A percentile compares a stretch with the other conserved stretches of the same genome.
These are phyloP conservation scores for Tethya wilhelma DNA, from an alignment of 37 sponge, comb jelly and placozoan species.

Conservation along the genomic window DNA sequence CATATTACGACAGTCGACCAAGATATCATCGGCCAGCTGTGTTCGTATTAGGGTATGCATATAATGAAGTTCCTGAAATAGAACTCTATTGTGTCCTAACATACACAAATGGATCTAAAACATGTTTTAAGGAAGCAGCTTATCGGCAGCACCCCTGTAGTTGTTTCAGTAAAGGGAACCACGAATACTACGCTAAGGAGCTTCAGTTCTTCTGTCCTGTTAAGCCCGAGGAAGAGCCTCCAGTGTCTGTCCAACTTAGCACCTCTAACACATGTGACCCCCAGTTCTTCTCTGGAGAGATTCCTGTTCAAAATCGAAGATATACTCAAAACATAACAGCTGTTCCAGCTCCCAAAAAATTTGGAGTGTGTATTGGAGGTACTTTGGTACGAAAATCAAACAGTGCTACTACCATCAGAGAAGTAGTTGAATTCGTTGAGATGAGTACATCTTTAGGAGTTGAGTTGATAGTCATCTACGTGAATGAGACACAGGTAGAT, in stretches of 20 bases:
- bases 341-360: background rate
- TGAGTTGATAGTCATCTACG: constrained; percentile 14
- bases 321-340: background rate
- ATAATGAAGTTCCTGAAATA: background rate
- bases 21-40: constrained; percentile 4
- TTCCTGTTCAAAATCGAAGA: background rate
- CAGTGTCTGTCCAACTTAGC: constrained; percentile 9
- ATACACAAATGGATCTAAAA: background rate
- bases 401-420: background rate
- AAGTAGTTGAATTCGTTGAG: constrained; percentile 23
- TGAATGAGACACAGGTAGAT: constrained; percentile 9
- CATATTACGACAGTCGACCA: constrained; percentile 20
- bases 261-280: background rate
- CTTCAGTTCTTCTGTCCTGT: constrained; percentile 2
- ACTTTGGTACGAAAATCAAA: background rate
- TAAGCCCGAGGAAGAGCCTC: background rate
- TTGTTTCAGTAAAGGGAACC: background rate
- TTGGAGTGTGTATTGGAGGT: constrained; percentile 34
- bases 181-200: background rate
- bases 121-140: background rate
- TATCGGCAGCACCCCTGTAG: background rate
- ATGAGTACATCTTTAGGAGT: constrained; percentile 35
- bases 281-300: background rate
- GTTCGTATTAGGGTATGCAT: constrained; percentile 20
- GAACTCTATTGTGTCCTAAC: constrained; percentile 1